Base-by-base conservation (phyloP, 1,140 invertebrate genomes). In the Xylocopa sonorina region DNA sequence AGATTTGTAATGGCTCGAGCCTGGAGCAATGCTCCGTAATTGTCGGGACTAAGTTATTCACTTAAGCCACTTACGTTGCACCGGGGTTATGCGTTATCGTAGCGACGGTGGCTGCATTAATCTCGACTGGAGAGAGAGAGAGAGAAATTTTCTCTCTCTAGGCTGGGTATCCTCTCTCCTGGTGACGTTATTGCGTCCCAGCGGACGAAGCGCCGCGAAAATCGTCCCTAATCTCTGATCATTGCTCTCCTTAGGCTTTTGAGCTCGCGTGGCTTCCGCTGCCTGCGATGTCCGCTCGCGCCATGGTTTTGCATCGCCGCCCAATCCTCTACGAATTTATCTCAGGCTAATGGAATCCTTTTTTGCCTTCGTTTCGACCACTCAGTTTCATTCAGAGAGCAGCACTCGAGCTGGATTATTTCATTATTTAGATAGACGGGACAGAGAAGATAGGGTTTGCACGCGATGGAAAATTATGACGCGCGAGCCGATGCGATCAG, bases 1-100 rank as follows among this genome's bases (percentile, higher is more conserved):
- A 24, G 80, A 81, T 85, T 81, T 66, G 83, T 69, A 71, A 78
- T 66, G 74, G 68, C 60, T 50, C 27, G 66, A 86, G 80, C 73
- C 63, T 50, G 24, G 34, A n/a, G 68, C 82, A 68, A 81, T 84
- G 71, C 82, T 53, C 76, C 75, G 86, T 87, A 87, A 87, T 87
- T 86, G 82, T 80, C 81, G 55, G 66, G 86, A 84, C 87, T 86
- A 88, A 88, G 86, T 87, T 87, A 88, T 88, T 88, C 84, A 86
- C 77, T 88, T 88, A 88, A 88, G 84, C 86, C 78, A 87, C 84
- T 86, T 78, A 76, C 53, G 55, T 41, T 66, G 63, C 64, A 48
- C 78, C 67, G 53, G 68, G 78, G 78, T 86, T 88, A 86, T 86
- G 82, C 86, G 81, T 87, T 86, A 88, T 88, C 78, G 67, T 76